Evolutionary conservation across 2,113 vertebrate species (phyloP).

Genomic region (Hippocampus zosterae): DNA sequence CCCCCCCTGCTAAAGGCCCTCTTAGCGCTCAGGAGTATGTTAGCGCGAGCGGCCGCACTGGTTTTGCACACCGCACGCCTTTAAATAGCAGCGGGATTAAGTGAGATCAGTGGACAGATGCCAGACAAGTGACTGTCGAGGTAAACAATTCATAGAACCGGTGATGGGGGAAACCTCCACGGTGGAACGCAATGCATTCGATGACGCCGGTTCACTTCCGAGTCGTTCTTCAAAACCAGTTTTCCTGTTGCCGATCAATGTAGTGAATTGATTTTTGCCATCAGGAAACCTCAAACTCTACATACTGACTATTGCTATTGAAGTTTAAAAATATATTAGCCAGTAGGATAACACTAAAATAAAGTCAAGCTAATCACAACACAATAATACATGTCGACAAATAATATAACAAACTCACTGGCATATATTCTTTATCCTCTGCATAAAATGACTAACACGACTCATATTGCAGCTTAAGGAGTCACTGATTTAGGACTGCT

Average conservation of each 20-base stretch:
- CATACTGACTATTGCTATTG: no score
- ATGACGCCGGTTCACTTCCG: background rate
- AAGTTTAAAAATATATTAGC: no score
- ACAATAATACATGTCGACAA: background rate
- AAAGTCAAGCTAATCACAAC: no score
- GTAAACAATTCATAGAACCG: slow-evolving; percentile 52
- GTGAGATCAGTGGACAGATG: slow-evolving; percentile 60
- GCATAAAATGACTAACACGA: background rate
- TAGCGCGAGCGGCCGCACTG: slow-evolving; percentile 36
- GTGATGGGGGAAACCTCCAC: slow-evolving; percentile 23
- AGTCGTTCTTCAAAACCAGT: background rate
- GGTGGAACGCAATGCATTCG: background rate
- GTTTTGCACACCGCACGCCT: slow-evolving; percentile 36
- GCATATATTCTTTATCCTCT: background rate
- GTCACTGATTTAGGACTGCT: background rate
- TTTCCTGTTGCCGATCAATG: background rate
- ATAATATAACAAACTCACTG: background rate
- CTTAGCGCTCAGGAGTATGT: slow-evolving; percentile 27
- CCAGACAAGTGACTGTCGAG: slow-evolving; percentile 34
- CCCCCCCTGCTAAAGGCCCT: background rate
- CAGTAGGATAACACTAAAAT: no score
- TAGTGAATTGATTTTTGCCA: background rate
- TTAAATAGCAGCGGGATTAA: slow-evolving; percentile 69
- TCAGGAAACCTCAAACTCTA: no score
- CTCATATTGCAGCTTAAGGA: background rate